Base-by-base conservation (phyloP, 2,113 vertebrate genomes). In the Elanoides forficatus region DNA sequence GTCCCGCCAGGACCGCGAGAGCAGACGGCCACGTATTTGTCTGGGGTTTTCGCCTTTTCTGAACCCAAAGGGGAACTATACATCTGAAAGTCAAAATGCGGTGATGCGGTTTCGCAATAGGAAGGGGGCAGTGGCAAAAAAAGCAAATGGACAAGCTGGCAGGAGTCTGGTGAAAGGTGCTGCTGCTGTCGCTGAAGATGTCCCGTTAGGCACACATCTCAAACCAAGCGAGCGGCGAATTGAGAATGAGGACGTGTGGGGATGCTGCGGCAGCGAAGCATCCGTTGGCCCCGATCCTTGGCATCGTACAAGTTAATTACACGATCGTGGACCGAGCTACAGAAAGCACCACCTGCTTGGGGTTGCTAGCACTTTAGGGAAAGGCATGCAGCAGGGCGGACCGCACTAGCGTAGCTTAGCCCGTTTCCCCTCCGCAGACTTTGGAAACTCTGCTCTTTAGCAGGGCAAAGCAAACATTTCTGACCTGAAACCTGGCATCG, bases 301-400 rank as follows among this genome's bases (percentile, higher is more conserved):
- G 40, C 25, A 5, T 26, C 0, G 0, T 1, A 5, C 3, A 4
- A 25, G 2, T 3, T 13, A 14, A 17, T 1, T 3, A 18, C n/a
- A 48, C 1, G 15, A 11, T 40, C 3, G 2, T 2, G 70, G 75
- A 18, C 30, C 1, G 10, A 48, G 38, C 12, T 1, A 5, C 4
- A 17, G 34, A 25, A 17, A 25, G 55, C 11, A 5, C 5, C 14
- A 4, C 25, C 1, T 0, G 32, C 48, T 4, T 9, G 32, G 30
- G 27, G 45, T 13, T 14, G 3, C 1, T 1, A 8, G 55, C 17
- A 0, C 50, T 19, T 29, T 1, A 4, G 32, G 47, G 72, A 11
- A 17, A 34, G 13, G 58, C 32, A 3, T 0, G 11, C 13, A 5
- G 2, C 27, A 4, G 65, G 34, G 36, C 6, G 4, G 65, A 1